Evolutionary conservation across 2,888 invertebrate genomes (phyloP), one percentile per base, ranked within the genome.

Genomic region (Melangyna quadrimaculata): DNA sequence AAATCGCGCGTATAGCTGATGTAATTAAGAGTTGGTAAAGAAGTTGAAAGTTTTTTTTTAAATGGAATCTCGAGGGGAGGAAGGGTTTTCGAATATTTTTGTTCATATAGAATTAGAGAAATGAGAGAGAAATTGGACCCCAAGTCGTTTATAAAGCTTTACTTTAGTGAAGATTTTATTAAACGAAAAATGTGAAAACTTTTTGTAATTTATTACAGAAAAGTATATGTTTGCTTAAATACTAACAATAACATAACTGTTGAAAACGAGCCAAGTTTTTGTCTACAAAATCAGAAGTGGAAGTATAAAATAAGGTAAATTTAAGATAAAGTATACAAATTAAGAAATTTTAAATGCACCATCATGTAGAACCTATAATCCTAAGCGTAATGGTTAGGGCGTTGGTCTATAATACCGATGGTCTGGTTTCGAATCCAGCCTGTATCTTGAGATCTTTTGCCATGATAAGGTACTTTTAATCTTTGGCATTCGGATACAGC

Each of bases 1-100:
- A 67, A 69, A 78, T 78, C 67, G 59, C 59, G 48, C 65, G 65
- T 65, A 65, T 43, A 53, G 29, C 19, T 29, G 43, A 57, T 71
- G 37, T 65, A n/a, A 71, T 63, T 67, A 55, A 69, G 67, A 69
- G 27, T 77, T 29, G 48, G 63, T 53, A 65, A 35, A 17, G 51
- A 35, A 51, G 51, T 67, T 37, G 59, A 32, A n/a, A 78, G 65
- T 61, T 59, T 6, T 35, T 37, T 69, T 24, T 45, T 55, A 3
- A 48, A 22, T 6, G 35, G 40, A 24, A 7, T 19, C 17, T 8
- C 7, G 37, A 22, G 29, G 53, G 24, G 17, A 48, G 8, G 22
- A 9, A 12, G 27, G 10, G 27, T 37, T 8, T 24, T 24, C 10
- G 12, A 37, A 22, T 24, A 22, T 40, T 61, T 61, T 22, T 8